Percentiles rank a stretch among this genome's conserved stretches.
Conservation (phyloP, 2,797 vertebrate species). For the Pachyuromys duprasi region DNA sequence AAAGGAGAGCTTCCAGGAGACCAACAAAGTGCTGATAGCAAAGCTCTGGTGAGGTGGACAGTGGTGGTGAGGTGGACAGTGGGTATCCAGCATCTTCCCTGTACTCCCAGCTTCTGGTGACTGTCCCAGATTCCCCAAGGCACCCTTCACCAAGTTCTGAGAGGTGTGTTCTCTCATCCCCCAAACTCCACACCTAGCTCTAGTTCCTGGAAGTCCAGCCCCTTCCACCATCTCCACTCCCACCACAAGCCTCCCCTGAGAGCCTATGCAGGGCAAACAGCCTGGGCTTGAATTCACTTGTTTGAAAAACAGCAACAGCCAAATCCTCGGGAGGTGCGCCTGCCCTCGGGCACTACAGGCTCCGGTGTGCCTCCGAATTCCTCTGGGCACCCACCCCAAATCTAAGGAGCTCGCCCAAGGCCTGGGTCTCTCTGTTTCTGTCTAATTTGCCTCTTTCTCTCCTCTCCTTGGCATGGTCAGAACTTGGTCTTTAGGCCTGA, state of each 20-base stretch:
- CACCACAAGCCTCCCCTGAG: not conserved
- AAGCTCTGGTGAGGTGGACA: not conserved
- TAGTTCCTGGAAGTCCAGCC: not conserved
- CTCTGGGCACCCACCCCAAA: not conserved
- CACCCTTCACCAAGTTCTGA: not conserved
- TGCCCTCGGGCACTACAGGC: not conserved
- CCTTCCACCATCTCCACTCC: fast-evolving
- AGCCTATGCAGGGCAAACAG: not conserved
- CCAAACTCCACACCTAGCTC: not conserved
- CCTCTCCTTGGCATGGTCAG: not conserved
- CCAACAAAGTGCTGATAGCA: not conserved
- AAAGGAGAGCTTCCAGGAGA: not conserved
- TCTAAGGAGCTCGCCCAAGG: not conserved
- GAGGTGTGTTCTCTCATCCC: not conserved
- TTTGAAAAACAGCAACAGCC: conserved; percentile 57
- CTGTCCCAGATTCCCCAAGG: not conserved
- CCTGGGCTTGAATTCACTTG: conserved; percentile 51
- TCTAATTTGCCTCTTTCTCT: not conserved
- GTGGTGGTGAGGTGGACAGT: no score
- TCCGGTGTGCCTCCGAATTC: not conserved
- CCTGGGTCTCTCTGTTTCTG: not conserved
- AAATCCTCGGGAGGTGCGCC: not conserved
- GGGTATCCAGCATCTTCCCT: not conserved
- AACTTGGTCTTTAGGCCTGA: not conserved
- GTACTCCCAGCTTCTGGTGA: not conserved